Evolutionary conservation across 2,888 invertebrate species (phyloP), one percentile per base, ranked within the genome.

Genomic region (Diarsia mendica): DNA sequence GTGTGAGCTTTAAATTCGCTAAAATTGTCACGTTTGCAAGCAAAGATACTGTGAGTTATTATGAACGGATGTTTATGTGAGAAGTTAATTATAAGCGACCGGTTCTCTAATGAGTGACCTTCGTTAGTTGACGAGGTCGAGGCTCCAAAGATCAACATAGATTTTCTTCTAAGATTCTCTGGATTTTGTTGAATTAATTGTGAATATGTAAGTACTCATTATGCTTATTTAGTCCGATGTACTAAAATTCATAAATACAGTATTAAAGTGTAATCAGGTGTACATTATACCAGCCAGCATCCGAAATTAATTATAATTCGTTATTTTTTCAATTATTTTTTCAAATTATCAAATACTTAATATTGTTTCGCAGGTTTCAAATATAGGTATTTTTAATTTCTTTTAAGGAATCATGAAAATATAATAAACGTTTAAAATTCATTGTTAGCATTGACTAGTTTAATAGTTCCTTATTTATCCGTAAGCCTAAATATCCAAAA

Each of bases 41-140:
- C 65, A 18, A 3, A 58, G 53, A 64, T n/a, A 60, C 55, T n/a
- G 46, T 53, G 15, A 48, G 11, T 13, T 23, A 63, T 68, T 70
- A 75, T 67, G 18, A 66, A 68, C 61, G 55, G n/a, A 55, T 79
- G 84, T 79, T 73, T 79, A 67, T 39, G 64, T 64, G 66, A 58
- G 76, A 68, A 76, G 44, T 39, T 76, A 80, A 80, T 84, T 73
- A 75, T 65, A 67, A 73, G 18, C 61, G 58, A 80, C 84, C 84
- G 81, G 82, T 84, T 81, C 65, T 64, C 6, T 84, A 76, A 83
- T 79, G n/a, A 70, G 44, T 67, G 70, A 80, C 82, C 82, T 84
- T 80, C 70, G 44, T 68, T 51, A 48, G 65, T 53, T 81, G 64
- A 70, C 81, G 72, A 80, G 85, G 84, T 80, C 68, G 67, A 53